Percentiles rank a stretch among this genome's conserved stretches.
These are phyloP conservation scores for Ptychoptera contaminata DNA, from an alignment of 2,888 invertebrate genomes.

Conservation along the genomic window DNA sequence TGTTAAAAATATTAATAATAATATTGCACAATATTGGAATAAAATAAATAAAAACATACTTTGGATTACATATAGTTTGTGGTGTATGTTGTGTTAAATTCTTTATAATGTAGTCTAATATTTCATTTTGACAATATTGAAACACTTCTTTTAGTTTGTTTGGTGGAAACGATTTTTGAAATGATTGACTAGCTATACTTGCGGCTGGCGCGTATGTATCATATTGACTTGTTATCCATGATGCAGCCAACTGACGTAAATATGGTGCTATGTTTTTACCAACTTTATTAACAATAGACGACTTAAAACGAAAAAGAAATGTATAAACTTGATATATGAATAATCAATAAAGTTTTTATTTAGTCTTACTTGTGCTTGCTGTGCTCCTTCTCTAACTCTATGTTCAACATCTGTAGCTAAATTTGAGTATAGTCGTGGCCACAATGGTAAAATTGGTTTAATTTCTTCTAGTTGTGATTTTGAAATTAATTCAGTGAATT, in stretches of 20 bases:
- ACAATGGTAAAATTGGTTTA: conserved; percentile 57
- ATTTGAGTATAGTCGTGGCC: conserved; percentile 66
- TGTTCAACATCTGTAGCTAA: conserved; percentile 67
- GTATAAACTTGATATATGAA: not conserved
- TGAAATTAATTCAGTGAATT: conserved; percentile 54
- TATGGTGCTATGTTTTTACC: conserved; percentile 65
- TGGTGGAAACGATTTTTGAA: conserved; percentile 60
- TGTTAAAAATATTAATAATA: conserved; percentile 5
- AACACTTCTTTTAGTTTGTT: conserved; percentile 66
- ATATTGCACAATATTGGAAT: not conserved
- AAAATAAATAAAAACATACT: conserved; percentile 21
- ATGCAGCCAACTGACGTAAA: conserved; percentile 59
- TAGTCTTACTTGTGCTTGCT: conserved; percentile 42
- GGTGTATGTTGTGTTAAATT: conserved; percentile 46
- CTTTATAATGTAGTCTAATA: conserved; percentile 54
- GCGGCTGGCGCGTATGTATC: conserved; percentile 79
- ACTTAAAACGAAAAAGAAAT: conserved; percentile 13
- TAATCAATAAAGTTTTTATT: too few species aligned
- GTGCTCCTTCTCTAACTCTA: conserved; percentile 64
- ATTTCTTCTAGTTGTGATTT: conserved; percentile 48
- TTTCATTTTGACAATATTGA: conserved; percentile 67
- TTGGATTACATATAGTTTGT: conserved; percentile 36
- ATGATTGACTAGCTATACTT: conserved; percentile 47
- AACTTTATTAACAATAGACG: conserved; percentile 45
- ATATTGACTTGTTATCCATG: conserved; percentile 73